Conservation (phyloP, 2,888 invertebrate species). For the Dorcus parallelipipedus region DNA sequence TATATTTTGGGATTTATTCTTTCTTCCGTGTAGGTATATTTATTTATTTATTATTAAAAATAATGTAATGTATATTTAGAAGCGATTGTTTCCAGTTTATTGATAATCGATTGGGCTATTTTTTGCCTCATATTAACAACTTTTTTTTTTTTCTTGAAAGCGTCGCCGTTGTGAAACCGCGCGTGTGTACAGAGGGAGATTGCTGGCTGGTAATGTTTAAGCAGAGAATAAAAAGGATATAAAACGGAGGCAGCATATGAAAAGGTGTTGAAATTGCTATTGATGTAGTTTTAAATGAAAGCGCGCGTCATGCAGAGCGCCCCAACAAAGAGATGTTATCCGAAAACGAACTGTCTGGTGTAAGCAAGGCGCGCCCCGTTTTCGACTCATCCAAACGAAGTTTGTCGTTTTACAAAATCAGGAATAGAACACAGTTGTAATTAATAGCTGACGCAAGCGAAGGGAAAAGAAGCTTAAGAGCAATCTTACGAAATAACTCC, state of each 20-base stretch:
- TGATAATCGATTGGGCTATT: too few species aligned
- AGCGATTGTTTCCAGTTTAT: too few species aligned
- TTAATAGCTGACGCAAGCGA: too few species aligned
- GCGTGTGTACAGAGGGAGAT: conserved; percentile 1
- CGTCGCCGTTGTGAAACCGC: too few species aligned
- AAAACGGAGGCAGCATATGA: conserved; percentile 19
- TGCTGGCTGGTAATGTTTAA: background rate
- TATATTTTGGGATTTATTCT: too few species aligned
- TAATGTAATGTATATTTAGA: too few species aligned
- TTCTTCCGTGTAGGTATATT: too few species aligned
- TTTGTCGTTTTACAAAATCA: too few species aligned
- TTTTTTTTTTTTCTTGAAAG: too few species aligned
- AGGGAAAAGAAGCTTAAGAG: background rate
- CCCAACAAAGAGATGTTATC: conserved; percentile 36
- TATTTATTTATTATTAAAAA: too few species aligned
- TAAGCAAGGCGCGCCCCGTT: conserved; percentile 24
- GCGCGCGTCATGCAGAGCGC: conserved; percentile 29
- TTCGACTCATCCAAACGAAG: conserved; percentile 14
- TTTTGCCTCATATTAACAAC: too few species aligned
- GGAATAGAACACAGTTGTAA: background rate
- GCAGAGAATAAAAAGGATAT: background rate
- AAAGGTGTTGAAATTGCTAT: conserved; percentile 41
- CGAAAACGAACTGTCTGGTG: conserved; percentile 34
- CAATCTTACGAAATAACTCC: too few species aligned
- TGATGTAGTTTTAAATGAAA: conserved; percentile 38